phyloP scores from a whole-genome alignment of 1,140 invertebrate species.

The Mesaphorura yosii region DNA sequence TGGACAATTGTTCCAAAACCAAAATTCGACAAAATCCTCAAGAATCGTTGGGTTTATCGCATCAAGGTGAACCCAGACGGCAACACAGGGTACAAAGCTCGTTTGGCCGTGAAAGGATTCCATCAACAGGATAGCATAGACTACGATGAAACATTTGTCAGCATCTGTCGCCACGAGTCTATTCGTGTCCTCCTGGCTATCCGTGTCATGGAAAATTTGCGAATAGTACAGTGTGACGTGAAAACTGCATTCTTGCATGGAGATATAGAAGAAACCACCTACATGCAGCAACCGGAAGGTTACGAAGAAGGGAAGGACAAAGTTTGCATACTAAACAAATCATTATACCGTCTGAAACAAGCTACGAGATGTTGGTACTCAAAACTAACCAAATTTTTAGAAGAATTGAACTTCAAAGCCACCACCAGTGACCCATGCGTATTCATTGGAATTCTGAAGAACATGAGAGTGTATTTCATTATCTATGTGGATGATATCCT shows the following conservation, averaged over 20 bases:
- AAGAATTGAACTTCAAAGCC: slow-evolving; percentile 32
- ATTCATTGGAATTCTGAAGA: slow-evolving; percentile 27
- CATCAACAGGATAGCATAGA: slow-evolving; percentile 27
- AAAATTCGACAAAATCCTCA: background rate
- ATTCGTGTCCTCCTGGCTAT: slow-evolving; percentile 30
- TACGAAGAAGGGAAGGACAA: slow-evolving; percentile 11
- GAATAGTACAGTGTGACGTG: slow-evolving; percentile 16
- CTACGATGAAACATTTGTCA: slow-evolving; percentile 32
- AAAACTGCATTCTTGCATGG: slow-evolving; percentile 32
- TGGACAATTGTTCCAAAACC: slow-evolving; percentile 31
- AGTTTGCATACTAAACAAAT: background rate
- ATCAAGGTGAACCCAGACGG: slow-evolving; percentile 10
- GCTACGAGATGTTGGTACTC: slow-evolving; percentile 37
- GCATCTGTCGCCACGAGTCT: slow-evolving; percentile 32
- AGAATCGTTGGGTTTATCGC: slow-evolving; percentile 19
- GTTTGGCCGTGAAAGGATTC: slow-evolving; percentile 32
- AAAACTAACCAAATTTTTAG: slow-evolving; percentile 29
- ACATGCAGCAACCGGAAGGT: slow-evolving; percentile 30
- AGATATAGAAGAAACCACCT: slow-evolving; percentile 30
- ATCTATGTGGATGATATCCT: slow-evolving; percentile 39
- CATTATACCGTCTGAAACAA: slow-evolving; percentile 1
- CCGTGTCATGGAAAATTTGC: slow-evolving; percentile 30
- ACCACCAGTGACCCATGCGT: slow-evolving; percentile 35
- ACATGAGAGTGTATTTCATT: slow-evolving; percentile 30
- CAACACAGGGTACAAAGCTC: slow-evolving; percentile 28